A percentile compares a stretch with the other conserved stretches of the same genome.
phyloP scores from a whole-genome alignment of 2,797 vertebrate species.

The Hippopotamyrus pictus region DNA sequence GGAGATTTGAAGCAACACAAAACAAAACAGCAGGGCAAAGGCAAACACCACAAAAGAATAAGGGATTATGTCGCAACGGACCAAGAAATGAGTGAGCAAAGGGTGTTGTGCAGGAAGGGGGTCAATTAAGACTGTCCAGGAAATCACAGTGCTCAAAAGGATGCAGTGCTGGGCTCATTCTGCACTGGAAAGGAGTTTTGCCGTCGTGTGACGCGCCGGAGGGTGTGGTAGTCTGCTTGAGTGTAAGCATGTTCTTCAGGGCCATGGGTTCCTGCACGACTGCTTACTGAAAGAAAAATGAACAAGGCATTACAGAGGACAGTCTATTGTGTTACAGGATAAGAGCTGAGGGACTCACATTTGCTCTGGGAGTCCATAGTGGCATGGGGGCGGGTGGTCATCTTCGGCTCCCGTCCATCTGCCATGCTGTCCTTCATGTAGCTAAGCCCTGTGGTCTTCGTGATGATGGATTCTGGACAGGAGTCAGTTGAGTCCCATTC shows the following conservation, averaged over 20 bases:
- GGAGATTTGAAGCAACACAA: background rate
- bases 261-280: background rate
- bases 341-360: slow-evolving; percentile 48
- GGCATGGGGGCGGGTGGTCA: slow-evolving; percentile 30
- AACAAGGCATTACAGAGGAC: background rate
- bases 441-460: slow-evolving; percentile 48
- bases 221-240: background rate
- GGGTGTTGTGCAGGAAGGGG: background rate
- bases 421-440: slow-evolving; percentile 15
- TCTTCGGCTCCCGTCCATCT: slow-evolving; percentile 5
- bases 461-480: slow-evolving; percentile 60
- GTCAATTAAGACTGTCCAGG: background rate
- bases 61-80: background rate
- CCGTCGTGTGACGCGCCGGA: background rate
- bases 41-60: background rate
- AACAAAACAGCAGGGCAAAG: background rate
- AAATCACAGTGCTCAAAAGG: slow-evolving; percentile 5
- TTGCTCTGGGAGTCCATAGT: slow-evolving; percentile 42
- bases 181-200: background rate
- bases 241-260: background rate
- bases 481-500: slow-evolving; percentile 82
- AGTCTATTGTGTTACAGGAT: background rate
- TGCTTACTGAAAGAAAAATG: background rate
- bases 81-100: background rate
- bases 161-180: slow-evolving; percentile 8